These are phyloP conservation scores for Caenorhabditis remanei DNA, from an alignment of 1,140 invertebrate genomes.

Conservation along the genomic window DNA sequence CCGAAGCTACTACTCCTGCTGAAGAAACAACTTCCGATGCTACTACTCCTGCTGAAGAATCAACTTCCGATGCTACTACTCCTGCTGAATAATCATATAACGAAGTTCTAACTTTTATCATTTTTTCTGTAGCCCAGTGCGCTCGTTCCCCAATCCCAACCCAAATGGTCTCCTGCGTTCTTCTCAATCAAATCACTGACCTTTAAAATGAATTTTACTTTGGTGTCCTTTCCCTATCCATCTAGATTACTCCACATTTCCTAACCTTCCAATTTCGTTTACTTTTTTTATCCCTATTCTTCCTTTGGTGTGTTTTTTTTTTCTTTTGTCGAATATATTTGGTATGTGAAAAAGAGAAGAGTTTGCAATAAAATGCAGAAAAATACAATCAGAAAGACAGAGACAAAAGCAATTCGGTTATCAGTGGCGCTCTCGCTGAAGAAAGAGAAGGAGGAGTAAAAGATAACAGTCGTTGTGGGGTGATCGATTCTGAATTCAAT, in stretches of 20 bases:
- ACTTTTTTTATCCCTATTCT: neutral
- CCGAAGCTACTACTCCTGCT: too few relatives aligned
- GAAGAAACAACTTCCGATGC: neutral
- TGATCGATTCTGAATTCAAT: slow-evolving; percentile 46
- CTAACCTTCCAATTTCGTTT: slow-evolving; percentile 21
- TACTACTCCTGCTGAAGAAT: too few relatives aligned
- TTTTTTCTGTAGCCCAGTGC: too few relatives aligned
- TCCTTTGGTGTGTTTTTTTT: slow-evolving; percentile 16
- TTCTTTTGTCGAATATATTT: slow-evolving; percentile 46
- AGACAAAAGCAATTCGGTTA: slow-evolving; percentile 35
- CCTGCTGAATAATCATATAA: slow-evolving; percentile 17
- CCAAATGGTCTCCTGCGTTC: slow-evolving; percentile 10
- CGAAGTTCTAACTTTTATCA: neutral
- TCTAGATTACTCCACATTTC: neutral
- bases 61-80: neutral
- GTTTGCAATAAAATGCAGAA: slow-evolving; percentile 48
- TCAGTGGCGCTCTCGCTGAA: slow-evolving; percentile 33
- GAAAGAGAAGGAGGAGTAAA: neutral
- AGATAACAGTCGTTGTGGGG: slow-evolving; percentile 44
- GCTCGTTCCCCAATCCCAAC: neutral
- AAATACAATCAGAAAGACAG: slow-evolving; percentile 44
- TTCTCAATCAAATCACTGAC: neutral
- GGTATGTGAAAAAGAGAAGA: slow-evolving; percentile 11
- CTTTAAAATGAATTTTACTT: neutral
- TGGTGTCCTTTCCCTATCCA: neutral